phyloP scores from a whole-genome alignment of 2,113 vertebrate genomes.

The Numenius arquata region DNA sequence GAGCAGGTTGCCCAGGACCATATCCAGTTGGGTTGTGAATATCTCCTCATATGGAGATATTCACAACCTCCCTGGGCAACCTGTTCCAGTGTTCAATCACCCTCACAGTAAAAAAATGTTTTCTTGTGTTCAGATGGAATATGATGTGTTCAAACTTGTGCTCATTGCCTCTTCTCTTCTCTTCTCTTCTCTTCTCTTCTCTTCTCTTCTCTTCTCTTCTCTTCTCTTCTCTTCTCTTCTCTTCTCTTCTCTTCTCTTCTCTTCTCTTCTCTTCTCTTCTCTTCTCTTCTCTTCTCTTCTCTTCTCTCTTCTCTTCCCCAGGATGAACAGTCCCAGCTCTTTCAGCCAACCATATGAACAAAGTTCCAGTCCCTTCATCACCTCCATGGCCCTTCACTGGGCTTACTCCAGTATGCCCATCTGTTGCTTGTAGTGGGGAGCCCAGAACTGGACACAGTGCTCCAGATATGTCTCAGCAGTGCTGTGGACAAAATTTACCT shows the following conservation, averaged over 20 bases:
- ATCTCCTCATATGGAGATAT: background rate
- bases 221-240: too few relatives aligned
- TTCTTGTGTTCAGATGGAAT: background rate
- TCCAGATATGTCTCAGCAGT: background rate
- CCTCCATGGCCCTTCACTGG: background rate
- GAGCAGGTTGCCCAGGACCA: background rate
- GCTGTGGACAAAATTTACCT: background rate
- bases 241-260: too few relatives aligned
- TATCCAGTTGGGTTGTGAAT: background rate
- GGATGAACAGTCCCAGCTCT: background rate
- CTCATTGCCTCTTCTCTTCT: background rate
- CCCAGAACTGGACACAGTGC: background rate
- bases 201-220: too few relatives aligned
- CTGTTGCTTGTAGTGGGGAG: background rate
- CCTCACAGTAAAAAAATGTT: background rate
- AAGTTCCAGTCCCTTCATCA: background rate
- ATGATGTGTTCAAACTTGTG: background rate
- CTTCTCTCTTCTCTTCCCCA: background rate
- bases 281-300: too few relatives aligned
- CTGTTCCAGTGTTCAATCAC: background rate
- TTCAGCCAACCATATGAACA: background rate
- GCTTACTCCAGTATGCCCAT: background rate
- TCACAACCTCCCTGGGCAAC: background rate
- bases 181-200: too few relatives aligned
- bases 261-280: too few relatives aligned